phyloP scores from a whole-genome alignment of 1,140 invertebrate genomes.

The Ceratosolen solmsi region DNA sequence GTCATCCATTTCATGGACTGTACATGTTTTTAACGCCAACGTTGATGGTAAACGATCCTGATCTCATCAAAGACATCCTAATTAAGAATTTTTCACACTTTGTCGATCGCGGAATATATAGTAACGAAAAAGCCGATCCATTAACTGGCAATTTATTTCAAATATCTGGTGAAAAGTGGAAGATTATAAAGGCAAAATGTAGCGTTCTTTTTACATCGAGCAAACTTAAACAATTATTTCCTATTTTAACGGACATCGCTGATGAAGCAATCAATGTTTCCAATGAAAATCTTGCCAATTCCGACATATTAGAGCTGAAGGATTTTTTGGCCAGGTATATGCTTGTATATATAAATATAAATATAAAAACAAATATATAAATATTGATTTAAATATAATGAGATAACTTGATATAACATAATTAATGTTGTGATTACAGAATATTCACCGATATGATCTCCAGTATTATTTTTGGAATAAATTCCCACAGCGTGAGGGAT shows the following conservation, averaged over 20 bases:
- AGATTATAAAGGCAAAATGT: slow-evolving; percentile 72
- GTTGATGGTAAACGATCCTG: slow-evolving; percentile 68
- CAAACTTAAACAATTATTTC: slow-evolving; percentile 76
- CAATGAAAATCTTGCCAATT: neutral
- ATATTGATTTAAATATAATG: neutral
- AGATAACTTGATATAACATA: no score
- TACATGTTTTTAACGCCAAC: slow-evolving; percentile 52
- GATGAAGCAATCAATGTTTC: slow-evolving; percentile 63
- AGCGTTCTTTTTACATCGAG: slow-evolving; percentile 76
- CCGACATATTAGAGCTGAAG: slow-evolving; percentile 53
- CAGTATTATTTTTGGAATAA: slow-evolving; percentile 73
- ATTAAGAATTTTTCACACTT: slow-evolving; percentile 75
- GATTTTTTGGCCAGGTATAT: slow-evolving; percentile 55
- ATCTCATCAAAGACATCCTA: slow-evolving; percentile 72
- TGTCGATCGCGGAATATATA: slow-evolving; percentile 64
- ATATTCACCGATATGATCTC: slow-evolving; percentile 77
- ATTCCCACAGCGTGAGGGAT: slow-evolving; percentile 67
- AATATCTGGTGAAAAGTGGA: slow-evolving; percentile 73
- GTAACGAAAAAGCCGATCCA: slow-evolving; percentile 47
- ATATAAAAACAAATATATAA: neutral
- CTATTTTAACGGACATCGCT: slow-evolving; percentile 68
- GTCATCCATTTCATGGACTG: slow-evolving; percentile 38
- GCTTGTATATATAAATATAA: no score
- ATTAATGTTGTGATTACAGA: slow-evolving; percentile 53
- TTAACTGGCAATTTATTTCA: slow-evolving; percentile 75